Conservation (phyloP, 2,797 vertebrate species). For the Capromys pilorides region DNA sequence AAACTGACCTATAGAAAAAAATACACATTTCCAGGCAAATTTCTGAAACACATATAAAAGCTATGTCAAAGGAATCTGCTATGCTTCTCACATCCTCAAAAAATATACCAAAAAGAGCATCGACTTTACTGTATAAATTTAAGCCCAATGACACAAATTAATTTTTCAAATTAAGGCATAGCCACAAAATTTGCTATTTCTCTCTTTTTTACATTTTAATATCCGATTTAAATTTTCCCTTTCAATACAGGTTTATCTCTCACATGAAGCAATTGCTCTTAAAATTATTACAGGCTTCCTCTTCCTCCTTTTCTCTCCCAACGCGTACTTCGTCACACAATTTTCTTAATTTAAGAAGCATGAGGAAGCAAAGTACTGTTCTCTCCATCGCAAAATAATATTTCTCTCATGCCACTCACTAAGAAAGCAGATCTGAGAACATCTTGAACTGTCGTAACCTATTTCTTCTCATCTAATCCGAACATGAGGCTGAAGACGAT, state of each 20-base stretch:
- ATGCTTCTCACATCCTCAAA: slow-evolving; percentile 35
- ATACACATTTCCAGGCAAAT: slow-evolving; percentile 33
- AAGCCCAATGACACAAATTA: slow-evolving; percentile 3
- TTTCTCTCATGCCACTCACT: slow-evolving; percentile 35
- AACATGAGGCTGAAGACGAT: slow-evolving; percentile 13
- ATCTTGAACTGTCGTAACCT: background rate
- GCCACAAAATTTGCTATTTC: slow-evolving; percentile 6
- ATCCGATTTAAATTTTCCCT: slow-evolving; percentile 35
- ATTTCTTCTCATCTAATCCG: slow-evolving; percentile 28
- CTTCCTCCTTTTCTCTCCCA: slow-evolving; percentile 42
- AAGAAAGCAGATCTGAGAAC: slow-evolving; percentile 38
- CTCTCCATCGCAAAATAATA: slow-evolving; percentile 24
- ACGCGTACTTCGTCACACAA: slow-evolving; percentile 22
- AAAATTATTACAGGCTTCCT: background rate
- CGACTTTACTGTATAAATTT: slow-evolving; percentile 7
- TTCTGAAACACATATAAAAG: slow-evolving; percentile 61
- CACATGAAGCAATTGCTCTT: slow-evolving; percentile 40
- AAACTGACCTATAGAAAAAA: slow-evolving; percentile 42
- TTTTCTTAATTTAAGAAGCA: slow-evolving; percentile 58
- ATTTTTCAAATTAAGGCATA: slow-evolving; percentile 26
- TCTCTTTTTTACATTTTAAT: slow-evolving; percentile 55
- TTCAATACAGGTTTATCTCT: slow-evolving; percentile 29
- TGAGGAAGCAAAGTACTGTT: background rate
- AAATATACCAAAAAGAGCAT: background rate
- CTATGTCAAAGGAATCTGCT: slow-evolving; percentile 50